Percentiles rank a stretch among this genome's conserved stretches.
Conservation (phyloP, 2,888 invertebrate genomes). For the Apamea epomidion region DNA sequence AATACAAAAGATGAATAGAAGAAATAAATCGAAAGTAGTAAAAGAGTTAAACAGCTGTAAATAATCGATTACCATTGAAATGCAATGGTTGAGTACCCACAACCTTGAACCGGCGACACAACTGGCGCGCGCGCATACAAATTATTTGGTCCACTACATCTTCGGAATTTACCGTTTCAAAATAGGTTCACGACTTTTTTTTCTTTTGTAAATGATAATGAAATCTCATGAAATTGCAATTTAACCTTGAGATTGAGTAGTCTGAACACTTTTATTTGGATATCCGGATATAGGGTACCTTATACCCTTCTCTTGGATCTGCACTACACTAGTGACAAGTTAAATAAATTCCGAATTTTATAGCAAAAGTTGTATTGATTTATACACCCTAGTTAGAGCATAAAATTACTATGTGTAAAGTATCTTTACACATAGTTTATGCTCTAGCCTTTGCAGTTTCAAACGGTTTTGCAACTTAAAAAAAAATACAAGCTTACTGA, state of each 20-base stretch:
- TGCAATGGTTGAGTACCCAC: slow-evolving; percentile 67
- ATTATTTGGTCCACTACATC: slow-evolving; percentile 43
- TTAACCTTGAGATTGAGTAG: slow-evolving; percentile 13
- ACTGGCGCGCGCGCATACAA: slow-evolving; percentile 62
- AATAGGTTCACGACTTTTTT: slow-evolving; percentile 23
- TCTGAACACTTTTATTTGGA: background rate
- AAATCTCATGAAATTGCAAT: slow-evolving; percentile 14
- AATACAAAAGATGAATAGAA: slow-evolving; percentile 11
- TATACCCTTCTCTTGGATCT: too few species aligned
- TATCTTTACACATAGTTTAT: background rate
- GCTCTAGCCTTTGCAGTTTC: background rate
- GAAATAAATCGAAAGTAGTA: slow-evolving; percentile 33
- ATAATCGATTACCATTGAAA: slow-evolving; percentile 52
- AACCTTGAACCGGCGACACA: slow-evolving; percentile 70
- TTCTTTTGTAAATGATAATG: slow-evolving; percentile 24
- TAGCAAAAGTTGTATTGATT: background rate
- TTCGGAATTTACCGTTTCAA: slow-evolving; percentile 50
- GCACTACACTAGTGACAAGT: background rate
- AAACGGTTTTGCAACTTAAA: background rate
- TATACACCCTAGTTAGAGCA: too few species aligned
- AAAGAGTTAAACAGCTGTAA: slow-evolving; percentile 24
- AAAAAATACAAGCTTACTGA: too few species aligned
- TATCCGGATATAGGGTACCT: too few species aligned
- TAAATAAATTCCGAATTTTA: background rate
- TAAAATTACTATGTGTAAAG: background rate